Evolutionary conservation across 2,797 vertebrate species (phyloP), one percentile per base, ranked within the genome.

Genomic region (Merluccius polli): DNA sequence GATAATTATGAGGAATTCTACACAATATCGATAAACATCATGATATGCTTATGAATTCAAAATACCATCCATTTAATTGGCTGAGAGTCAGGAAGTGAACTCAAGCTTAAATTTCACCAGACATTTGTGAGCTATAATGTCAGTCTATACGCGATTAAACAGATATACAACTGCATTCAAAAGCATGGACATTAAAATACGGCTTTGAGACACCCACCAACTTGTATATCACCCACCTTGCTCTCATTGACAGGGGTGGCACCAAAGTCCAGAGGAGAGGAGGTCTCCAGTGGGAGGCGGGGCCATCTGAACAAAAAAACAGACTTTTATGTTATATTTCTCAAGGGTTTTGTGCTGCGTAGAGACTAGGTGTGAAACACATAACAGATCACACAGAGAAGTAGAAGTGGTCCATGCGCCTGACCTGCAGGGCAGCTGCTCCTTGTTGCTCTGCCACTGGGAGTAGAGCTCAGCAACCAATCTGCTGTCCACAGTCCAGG

Each of bases 161-260:
- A 2, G 15, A 59, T 59, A 59, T 52, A 7, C 5, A 7, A 52
- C 32, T 30, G 33, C 32, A 75, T 6, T 75, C 15, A 80, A 76
- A 79, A 24, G 2, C 11, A 27, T 73, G 13, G 65, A 16, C 11
- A 59, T 27, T 0, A 1, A 67, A 29, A 2, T 48, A 15, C 13
- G 13, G 10, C 36, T 7, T 35, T 35, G 33, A 35, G 33, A n/a
- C n/a, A n/a, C n/a, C 24, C 35, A 31, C 0, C 52, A 59, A 59
- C 0, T 0, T 70, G 9, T 16, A 4, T 5, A 3, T 33, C 4
- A 13, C 91, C 91, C 79, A 98, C 98, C 95, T 93, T 94, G 75
- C 95, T 97, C 77, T 93, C 97, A 85, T 95, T 96, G 52, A 98
- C 92, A 0, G 97, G 95, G n/a, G 96, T 96, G 48, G 96, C 95